These are phyloP conservation scores for Cryptosula pallasiana DNA, from an alignment of 2,888 invertebrate species.

Conservation along the genomic window DNA sequence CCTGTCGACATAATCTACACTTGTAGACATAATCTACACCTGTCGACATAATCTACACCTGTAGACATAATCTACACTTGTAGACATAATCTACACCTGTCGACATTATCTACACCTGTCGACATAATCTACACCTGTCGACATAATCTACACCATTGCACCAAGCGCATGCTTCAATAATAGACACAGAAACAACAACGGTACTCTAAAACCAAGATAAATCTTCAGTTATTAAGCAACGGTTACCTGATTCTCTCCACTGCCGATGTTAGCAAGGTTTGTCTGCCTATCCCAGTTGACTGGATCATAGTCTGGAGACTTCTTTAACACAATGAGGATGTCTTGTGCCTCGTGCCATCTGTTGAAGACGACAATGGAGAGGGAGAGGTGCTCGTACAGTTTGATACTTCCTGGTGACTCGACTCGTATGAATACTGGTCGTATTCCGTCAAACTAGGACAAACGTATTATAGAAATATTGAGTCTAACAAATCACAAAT, in stretches of 20 bases:
- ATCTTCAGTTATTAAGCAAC: too few relatives aligned
- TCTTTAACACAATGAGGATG: slow-evolving; percentile 72
- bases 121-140: too few relatives aligned
- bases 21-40: too few relatives aligned
- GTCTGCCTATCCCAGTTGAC: slow-evolving; percentile 41
- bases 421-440: slow-evolving; percentile 90
- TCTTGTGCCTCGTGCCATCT: slow-evolving; percentile 66
- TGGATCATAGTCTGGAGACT: slow-evolving; percentile 71
- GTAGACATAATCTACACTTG: too few relatives aligned
- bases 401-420: slow-evolving; percentile 79
- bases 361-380: slow-evolving; percentile 88
- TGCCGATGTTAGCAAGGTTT: background rate
- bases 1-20: too few relatives aligned
- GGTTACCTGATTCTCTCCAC: slow-evolving; percentile 2
- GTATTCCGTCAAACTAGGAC: slow-evolving; percentile 73
- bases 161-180: too few relatives aligned
- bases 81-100: too few relatives aligned
- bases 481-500: background rate
- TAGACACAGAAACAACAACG: too few relatives aligned
- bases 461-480: background rate
- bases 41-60: too few relatives aligned
- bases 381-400: slow-evolving; percentile 88
- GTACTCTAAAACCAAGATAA: too few relatives aligned
- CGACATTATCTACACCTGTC: too few relatives aligned
- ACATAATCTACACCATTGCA: too few relatives aligned